These are phyloP conservation scores for Bactericera cockerelli DNA, from an alignment of 1,140 invertebrate genomes.

Conservation along the genomic window DNA sequence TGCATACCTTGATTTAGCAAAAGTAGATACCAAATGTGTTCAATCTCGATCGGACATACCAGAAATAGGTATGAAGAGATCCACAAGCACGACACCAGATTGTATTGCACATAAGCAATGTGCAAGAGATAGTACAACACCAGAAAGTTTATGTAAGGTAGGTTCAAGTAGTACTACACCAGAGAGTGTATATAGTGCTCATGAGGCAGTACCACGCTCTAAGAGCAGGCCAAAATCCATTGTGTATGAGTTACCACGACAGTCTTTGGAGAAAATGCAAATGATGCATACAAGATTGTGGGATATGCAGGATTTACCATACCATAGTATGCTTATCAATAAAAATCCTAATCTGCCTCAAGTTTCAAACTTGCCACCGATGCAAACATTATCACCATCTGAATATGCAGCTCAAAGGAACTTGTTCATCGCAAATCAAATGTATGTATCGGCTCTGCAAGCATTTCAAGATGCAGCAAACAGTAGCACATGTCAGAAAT, in stretches of 20 bases:
- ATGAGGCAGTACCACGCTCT: background rate
- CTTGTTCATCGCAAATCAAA: background rate
- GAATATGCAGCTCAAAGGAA: background rate
- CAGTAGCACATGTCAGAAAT: background rate
- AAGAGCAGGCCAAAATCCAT: background rate
- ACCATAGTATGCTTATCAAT: background rate
- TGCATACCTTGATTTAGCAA: background rate
- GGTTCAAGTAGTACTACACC: background rate
- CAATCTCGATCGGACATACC: background rate
- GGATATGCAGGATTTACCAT: background rate
- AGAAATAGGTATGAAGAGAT: background rate
- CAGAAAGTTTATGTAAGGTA: background rate
- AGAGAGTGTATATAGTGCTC: background rate
- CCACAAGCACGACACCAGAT: background rate
- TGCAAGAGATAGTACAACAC: background rate
- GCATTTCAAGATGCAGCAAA: background rate
- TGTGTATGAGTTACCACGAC: background rate
- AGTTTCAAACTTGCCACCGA: background rate
- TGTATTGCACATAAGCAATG: background rate
- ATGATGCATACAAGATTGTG: conserved; percentile 1
- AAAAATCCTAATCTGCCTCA: background rate
- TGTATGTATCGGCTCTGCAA: background rate
- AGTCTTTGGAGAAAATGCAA: background rate
- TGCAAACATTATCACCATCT: background rate
- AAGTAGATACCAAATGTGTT: background rate